phyloP scores from a whole-genome alignment of 2,888 invertebrate genomes.

The Epinotia bilunana region DNA sequence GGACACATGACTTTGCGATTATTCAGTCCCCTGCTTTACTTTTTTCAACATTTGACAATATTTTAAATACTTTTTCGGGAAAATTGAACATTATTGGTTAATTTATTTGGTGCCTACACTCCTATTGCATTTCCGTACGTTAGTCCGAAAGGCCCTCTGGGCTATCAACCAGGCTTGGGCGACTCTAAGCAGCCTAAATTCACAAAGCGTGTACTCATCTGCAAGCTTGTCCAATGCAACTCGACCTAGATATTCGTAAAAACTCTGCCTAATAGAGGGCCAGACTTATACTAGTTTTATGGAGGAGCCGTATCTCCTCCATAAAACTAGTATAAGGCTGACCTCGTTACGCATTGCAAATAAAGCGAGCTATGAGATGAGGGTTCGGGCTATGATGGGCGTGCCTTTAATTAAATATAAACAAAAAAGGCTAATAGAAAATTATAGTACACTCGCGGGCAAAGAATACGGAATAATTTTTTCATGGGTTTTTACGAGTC shows the following conservation, averaged over 20 bases:
- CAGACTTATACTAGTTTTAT: neutral
- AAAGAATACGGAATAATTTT: too few relatives aligned
- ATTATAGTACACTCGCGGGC: too few relatives aligned
- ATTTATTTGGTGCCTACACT: too few relatives aligned
- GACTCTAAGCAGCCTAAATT: conserved; percentile 27
- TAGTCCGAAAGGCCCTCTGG: conserved; percentile 6
- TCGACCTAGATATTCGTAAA: neutral
- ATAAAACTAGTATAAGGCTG: too few relatives aligned
- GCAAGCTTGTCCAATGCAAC: neutral
- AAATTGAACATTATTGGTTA: too few relatives aligned
- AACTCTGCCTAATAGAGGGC: neutral
- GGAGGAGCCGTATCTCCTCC: neutral
- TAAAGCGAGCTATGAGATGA: neutral
- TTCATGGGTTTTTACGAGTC: too few relatives aligned
- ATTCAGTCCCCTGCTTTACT: too few relatives aligned
- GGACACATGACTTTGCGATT: too few relatives aligned
- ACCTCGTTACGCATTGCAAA: neutral
- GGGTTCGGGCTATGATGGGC: conserved; percentile 7
- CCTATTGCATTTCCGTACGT: neutral
- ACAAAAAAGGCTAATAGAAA: too few relatives aligned
- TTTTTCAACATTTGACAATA: too few relatives aligned
- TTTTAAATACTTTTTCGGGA: too few relatives aligned
- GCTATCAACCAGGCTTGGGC: conserved; percentile 44
- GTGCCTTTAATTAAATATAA: conserved; percentile 14
- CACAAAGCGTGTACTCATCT: neutral